Evolutionary conservation across 2,888 invertebrate genomes (phyloP).

Genomic region (Petrophora chlorosata): DNA sequence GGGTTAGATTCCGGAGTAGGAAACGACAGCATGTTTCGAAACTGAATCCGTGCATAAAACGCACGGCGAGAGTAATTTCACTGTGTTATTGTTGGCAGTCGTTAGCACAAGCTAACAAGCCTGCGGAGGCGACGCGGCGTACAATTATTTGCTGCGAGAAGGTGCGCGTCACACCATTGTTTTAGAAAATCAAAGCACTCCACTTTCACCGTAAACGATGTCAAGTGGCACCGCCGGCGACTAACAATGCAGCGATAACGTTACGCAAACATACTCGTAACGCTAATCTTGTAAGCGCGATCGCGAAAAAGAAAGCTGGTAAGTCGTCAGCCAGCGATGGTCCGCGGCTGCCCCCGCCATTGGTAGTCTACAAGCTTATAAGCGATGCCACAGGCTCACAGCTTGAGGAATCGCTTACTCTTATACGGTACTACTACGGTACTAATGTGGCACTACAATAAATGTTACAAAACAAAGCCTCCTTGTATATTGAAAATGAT

Average conservation of each 20-base stretch:
- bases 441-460: too few species aligned
- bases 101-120: slow-evolving; percentile 14
- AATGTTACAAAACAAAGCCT: too few species aligned
- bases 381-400: too few species aligned
- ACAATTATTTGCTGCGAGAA: slow-evolving; percentile 4
- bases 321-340: background rate
- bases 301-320: slow-evolving; percentile 17
- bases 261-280: slow-evolving; percentile 11
- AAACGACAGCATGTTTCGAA: background rate
- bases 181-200: slow-evolving; percentile 44
- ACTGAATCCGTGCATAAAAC: slow-evolving; percentile 1
- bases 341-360: too few species aligned
- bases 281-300: slow-evolving; percentile 7
- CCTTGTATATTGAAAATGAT: too few species aligned
- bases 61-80: slow-evolving; percentile 1
- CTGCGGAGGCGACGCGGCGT: background rate
- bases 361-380: too few species aligned
- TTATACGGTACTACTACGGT: too few species aligned
- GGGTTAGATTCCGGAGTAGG: background rate
- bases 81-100: slow-evolving; percentile 13
- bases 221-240: slow-evolving; percentile 24
- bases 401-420: too few species aligned
- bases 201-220: slow-evolving; percentile 46
- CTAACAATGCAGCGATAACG: slow-evolving; percentile 19
- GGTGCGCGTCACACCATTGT: slow-evolving; percentile 40